phyloP scores from a whole-genome alignment of 2,797 vertebrate genomes.

The Jordanella pulchra region DNA sequence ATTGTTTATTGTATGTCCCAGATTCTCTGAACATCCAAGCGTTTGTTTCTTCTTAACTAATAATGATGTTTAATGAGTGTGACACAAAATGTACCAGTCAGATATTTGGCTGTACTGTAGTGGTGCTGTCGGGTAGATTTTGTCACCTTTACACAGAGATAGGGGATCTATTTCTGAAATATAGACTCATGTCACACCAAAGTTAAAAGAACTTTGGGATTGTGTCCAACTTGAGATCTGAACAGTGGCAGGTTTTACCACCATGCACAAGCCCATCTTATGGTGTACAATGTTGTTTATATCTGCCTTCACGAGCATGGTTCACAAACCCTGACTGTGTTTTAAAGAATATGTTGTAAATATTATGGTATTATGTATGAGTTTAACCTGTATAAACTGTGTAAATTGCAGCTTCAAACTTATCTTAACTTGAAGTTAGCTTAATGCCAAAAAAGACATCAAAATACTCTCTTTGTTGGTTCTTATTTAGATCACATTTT shows the following conservation, averaged over 20 bases:
- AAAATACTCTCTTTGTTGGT: too few species aligned
- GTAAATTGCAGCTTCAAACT: too few species aligned
- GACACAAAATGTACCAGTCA: not conserved
- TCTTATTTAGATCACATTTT: too few species aligned
- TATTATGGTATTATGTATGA: too few species aligned
- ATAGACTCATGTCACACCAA: not conserved
- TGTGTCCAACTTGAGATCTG: not conserved
- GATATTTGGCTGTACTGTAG: conserved; percentile 8
- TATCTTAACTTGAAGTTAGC: too few species aligned
- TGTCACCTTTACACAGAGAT: conserved; percentile 14
- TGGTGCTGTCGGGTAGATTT: conserved; percentile 10
- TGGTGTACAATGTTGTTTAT: too few species aligned
- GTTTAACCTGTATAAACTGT: too few species aligned
- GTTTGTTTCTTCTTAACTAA: not conserved
- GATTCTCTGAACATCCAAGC: conserved; percentile 4
- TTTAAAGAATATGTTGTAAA: too few species aligned
- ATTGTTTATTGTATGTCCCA: conserved; percentile 18
- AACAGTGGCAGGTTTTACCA: not conserved
- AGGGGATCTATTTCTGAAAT: not conserved
- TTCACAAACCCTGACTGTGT: too few species aligned
- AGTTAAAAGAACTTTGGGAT: not conserved
- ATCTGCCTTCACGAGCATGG: too few species aligned
- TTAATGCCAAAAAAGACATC: too few species aligned
- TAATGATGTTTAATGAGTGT: not conserved
- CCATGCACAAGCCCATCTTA: too few species aligned